A percentile compares a stretch with the other conserved stretches of the same genome.
Evolutionary conservation across 2,113 vertebrate genomes (phyloP).

Genomic region (Hypanus sabinus): DNA sequence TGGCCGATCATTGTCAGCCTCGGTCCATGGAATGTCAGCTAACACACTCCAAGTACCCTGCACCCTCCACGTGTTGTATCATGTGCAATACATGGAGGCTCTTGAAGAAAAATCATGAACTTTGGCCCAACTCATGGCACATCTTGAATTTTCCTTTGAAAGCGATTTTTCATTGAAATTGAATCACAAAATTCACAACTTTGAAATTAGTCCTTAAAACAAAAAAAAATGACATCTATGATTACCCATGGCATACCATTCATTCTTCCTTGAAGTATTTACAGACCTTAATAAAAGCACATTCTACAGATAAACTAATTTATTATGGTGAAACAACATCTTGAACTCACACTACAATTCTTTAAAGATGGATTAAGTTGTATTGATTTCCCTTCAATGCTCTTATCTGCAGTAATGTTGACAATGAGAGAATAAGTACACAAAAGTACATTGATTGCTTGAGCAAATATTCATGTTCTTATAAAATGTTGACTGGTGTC

Average conservation of each 20-base stretch:
- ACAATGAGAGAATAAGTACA: neutral
- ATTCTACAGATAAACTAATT: neutral
- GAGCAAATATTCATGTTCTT: neutral
- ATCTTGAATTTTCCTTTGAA: no score
- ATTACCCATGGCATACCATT: neutral
- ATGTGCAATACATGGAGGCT: no score
- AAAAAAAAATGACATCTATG: neutral
- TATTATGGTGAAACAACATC: neutral
- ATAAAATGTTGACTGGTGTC: neutral
- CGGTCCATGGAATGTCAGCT: no score
- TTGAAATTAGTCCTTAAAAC: neutral
- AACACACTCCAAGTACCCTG: no score
- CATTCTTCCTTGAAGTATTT: neutral
- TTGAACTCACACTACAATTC: neutral
- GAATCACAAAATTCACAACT: neutral
- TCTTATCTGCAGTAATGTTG: neutral
- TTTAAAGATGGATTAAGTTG: neutral
- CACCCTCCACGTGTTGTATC: no score
- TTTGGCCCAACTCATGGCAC: no score
- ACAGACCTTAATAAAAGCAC: neutral
- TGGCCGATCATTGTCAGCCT: no score
- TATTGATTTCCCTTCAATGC: neutral
- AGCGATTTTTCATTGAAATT: no score
- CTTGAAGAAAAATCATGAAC: no score
- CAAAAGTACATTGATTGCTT: neutral